Percentiles rank a stretch among this genome's conserved stretches.
Conservation (phyloP, 2,113 vertebrate species). For the Apaloderma vittatum region DNA sequence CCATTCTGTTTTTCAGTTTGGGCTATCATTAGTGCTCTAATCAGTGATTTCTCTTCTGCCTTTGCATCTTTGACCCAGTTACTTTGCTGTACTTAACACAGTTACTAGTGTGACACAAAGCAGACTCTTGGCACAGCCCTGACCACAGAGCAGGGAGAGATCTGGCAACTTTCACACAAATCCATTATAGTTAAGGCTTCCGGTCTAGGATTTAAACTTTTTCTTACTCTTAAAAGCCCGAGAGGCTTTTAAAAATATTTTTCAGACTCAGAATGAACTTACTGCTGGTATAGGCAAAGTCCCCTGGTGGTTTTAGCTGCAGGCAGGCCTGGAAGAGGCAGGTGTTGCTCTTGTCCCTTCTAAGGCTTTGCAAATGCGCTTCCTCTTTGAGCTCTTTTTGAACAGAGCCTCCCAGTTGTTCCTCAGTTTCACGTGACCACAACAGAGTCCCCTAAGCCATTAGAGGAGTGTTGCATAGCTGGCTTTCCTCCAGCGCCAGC, state of each 20-base stretch:
- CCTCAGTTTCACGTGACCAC: not conserved
- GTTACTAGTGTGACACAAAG: conserved; percentile 59
- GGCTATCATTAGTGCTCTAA: conserved; percentile 11
- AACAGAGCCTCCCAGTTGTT: not conserved
- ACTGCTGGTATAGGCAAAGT: not conserved
- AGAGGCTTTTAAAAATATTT: not conserved
- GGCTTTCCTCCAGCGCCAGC: not conserved
- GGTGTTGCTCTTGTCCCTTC: not conserved
- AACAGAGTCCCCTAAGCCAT: not conserved
- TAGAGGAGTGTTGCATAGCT: not conserved
- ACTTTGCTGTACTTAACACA: conserved; percentile 48
- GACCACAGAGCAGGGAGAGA: conserved; percentile 44
- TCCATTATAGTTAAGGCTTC: conserved; percentile 65
- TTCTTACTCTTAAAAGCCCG: conserved; percentile 26
- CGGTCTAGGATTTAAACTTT: conserved; percentile 13
- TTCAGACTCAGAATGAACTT: conserved; percentile 1
- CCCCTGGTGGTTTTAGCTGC: not conserved
- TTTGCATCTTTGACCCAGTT: conserved; percentile 57
- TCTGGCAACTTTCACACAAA: conserved; percentile 70
- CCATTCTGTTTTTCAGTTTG: not conserved
- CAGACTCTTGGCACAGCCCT: conserved; percentile 60
- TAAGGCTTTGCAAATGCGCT: not conserved
- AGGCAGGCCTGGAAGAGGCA: not conserved
- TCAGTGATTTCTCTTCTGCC: conserved; percentile 21
- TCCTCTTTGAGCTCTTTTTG: not conserved